A percentile compares a stretch with the other conserved stretches of the same genome.
These are phyloP conservation scores for Nicator chloris DNA, from an alignment of 2,113 vertebrate species.

Conservation along the genomic window DNA sequence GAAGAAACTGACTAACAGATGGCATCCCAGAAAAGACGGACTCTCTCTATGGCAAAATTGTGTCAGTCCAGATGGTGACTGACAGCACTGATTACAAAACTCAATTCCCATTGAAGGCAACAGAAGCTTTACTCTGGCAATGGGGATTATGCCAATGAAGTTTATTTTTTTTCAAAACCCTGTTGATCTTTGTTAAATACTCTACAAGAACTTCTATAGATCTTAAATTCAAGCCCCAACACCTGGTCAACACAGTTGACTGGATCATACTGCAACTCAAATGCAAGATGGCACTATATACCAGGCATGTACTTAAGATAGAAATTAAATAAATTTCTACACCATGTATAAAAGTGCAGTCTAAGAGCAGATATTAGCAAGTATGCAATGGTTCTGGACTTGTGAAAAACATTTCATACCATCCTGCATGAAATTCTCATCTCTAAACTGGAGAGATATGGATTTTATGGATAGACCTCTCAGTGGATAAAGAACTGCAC, in stretches of 20 bases:
- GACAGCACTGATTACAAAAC: conserved; percentile 45
- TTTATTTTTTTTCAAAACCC: not conserved
- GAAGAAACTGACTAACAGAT: conserved; percentile 43
- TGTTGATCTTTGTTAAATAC: not conserved
- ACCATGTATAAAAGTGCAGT: not conserved
- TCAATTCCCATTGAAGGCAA: not conserved
- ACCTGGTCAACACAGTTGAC: not conserved
- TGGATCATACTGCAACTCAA: not conserved
- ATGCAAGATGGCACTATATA: not conserved
- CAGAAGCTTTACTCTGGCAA: not conserved
- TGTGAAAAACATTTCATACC: not conserved
- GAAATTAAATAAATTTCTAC: not conserved
- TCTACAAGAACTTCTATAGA: not conserved
- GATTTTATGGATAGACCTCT: not conserved
- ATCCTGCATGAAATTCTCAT: not conserved
- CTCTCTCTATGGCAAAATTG: not conserved
- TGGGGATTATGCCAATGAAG: not conserved
- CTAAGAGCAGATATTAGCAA: not conserved
- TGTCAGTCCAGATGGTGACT: conserved; percentile 46
- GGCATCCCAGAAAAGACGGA: conserved; percentile 26
- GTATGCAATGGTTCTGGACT: not conserved
- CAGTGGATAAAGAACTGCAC: not conserved
- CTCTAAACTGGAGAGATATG: not conserved
- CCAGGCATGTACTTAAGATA: not conserved
- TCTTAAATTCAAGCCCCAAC: not conserved